Evolutionary conservation across 2,888 invertebrate genomes (phyloP), one percentile per base, ranked within the genome.

Genomic region (Caradrina kadenii): DNA sequence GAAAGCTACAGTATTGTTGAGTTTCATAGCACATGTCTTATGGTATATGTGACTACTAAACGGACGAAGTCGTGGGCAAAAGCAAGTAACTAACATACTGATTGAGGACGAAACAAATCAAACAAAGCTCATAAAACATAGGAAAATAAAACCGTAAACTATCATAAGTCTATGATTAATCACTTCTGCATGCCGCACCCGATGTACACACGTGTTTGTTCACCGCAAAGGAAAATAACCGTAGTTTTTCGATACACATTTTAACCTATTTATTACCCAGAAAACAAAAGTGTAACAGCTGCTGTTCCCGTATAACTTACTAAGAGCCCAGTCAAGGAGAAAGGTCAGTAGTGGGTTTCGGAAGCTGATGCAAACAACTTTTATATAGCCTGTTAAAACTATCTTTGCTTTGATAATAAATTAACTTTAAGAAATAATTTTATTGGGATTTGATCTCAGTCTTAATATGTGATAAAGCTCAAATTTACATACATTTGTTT

Each of bases 211-310:
- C 3, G 21, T 7, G 17, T 13, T 31, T 31, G 49, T 42, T 26
- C 11, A 49, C 48, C 42, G 4, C n/a, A 17, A 54, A 39, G 8
- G 6, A 52, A 35, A 31, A 4, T 10, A n/a, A 48, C 17, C 10
- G 10, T 50, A 53, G 56, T 15, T 69, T 52, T 56, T 50, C 22
- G 49, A 19, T 17, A 56, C 13, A 49, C 31, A 22, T 62, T 31
- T 45, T 11, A 48, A 56, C 45, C 19, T 35, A 35, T 72, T 64
- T 52, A 52, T 56, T 10, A 50, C 53, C 35, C 19, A 50, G 64
- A 52, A 74, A 67, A 66, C 59, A 56, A 65, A 63, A 53, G 22
- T 13, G 55, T 60, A 61, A 61, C 60, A 66, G 59, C 63, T 60
- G 65, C 15, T 31, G 4, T 64, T 64, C 22, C 22, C 10, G 26